These are phyloP conservation scores for Hoplias malabaricus DNA, from an alignment of 2,113 vertebrate genomes.

Conservation along the genomic window DNA sequence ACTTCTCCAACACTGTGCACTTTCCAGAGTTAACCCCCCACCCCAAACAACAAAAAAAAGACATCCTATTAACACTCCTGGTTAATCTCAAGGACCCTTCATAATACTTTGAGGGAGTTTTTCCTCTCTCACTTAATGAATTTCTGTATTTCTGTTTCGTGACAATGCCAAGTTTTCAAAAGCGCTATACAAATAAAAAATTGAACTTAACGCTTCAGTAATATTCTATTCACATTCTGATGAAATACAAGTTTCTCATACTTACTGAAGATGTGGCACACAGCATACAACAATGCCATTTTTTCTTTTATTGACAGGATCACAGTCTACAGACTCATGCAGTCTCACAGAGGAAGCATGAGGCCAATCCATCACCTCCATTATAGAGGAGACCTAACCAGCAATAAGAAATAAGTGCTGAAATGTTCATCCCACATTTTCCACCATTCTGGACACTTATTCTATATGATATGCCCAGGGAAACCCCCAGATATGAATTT, in stretches of 20 bases:
- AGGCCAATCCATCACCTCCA: too few species aligned
- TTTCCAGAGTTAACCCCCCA: too few species aligned
- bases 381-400: background rate
- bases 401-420: background rate
- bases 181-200: too few species aligned
- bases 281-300: background rate
- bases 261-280: background rate
- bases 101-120: too few species aligned
- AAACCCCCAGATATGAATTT: background rate
- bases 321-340: background rate
- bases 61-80: too few species aligned
- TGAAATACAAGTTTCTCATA: background rate
- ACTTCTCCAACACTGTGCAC: too few species aligned
- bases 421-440: background rate
- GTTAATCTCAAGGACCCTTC: too few species aligned
- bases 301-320: background rate
- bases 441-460: background rate
- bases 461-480: background rate
- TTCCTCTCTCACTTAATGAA: too few species aligned
- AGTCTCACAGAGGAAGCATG: background rate
- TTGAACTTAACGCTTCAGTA: background rate
- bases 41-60: too few species aligned
- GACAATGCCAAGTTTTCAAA: too few species aligned
- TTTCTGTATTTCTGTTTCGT: too few species aligned
- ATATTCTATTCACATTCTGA: background rate